A percentile compares a stretch with the other conserved stretches of the same genome.
These are phyloP conservation scores for Ornithorhynchus anatinus DNA, from an alignment of 2,113 vertebrate genomes.

Conservation along the genomic window DNA sequence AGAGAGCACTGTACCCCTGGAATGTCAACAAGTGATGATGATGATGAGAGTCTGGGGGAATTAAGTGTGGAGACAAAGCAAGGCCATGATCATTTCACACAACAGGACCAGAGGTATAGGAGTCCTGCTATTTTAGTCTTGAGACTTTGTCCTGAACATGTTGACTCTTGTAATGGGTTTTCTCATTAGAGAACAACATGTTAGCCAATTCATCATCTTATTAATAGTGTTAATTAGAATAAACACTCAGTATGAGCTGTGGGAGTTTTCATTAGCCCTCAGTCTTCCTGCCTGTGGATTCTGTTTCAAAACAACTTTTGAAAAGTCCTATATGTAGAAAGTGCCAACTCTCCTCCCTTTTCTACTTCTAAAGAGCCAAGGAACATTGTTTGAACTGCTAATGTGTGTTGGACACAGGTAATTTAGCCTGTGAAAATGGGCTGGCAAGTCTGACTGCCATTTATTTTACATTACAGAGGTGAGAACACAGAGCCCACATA, in stretches of 20 bases:
- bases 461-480: background rate
- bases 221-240: constrained; percentile 50
- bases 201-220: constrained; percentile 43
- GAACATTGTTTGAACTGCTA: constrained; percentile 44
- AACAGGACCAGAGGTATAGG: no score
- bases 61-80: no score
- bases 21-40: no score
- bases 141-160: background rate
- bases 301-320: constrained; percentile 26
- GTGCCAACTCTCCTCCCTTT: constrained; percentile 33
- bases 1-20: no score
- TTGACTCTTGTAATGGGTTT: background rate
- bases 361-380: constrained; percentile 37
- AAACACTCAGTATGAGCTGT: constrained; percentile 29
- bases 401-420: constrained; percentile 36
- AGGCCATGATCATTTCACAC: no score
- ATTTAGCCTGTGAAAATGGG: constrained; percentile 42
- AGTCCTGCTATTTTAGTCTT: background rate
- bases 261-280: constrained; percentile 30
- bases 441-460: background rate
- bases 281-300: background rate
- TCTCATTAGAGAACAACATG: background rate
- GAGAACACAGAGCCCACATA: constrained; percentile 30
- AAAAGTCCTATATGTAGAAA: constrained; percentile 10
- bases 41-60: no score